phyloP scores from a whole-genome alignment of 2,113 vertebrate genomes.

The Pachycephala philippinensis region DNA sequence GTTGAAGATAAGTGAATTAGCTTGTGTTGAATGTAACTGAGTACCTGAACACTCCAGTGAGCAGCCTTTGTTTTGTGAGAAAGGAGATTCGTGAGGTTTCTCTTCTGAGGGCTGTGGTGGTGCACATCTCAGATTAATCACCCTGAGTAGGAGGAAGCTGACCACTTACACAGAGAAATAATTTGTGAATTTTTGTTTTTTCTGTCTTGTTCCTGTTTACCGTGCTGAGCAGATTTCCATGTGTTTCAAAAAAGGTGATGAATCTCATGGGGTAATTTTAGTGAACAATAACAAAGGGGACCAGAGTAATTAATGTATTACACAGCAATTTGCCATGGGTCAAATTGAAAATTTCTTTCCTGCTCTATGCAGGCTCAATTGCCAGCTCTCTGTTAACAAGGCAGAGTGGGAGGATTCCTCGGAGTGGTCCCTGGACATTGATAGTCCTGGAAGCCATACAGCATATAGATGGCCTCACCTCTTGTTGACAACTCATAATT shows the following conservation, averaged over 20 bases:
- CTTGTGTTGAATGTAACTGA: conserved; percentile 76
- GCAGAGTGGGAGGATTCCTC: background rate
- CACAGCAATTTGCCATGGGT: background rate
- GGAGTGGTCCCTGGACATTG: background rate
- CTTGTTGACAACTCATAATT: background rate
- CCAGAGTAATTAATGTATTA: background rate
- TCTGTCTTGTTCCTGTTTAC: background rate
- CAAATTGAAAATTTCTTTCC: background rate
- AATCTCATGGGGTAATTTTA: background rate
- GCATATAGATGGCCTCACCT: background rate
- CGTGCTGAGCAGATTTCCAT: background rate
- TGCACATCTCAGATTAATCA: conserved; percentile 43
- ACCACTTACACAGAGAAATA: background rate
- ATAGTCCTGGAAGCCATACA: background rate
- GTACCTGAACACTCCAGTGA: conserved; percentile 74
- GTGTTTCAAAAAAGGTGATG: background rate
- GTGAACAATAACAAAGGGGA: background rate
- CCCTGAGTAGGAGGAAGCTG: background rate
- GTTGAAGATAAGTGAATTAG: conserved; percentile 81
- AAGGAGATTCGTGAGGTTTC: conserved; percentile 62
- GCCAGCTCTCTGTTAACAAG: background rate
- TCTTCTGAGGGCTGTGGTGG: conserved; percentile 4
- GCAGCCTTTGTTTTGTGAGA: conserved; percentile 67
- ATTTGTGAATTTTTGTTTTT: background rate
- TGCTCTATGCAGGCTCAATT: background rate